Evolutionary conservation across 2,888 invertebrate species (phyloP).

Genomic region (Callosobruchus maculatus): DNA sequence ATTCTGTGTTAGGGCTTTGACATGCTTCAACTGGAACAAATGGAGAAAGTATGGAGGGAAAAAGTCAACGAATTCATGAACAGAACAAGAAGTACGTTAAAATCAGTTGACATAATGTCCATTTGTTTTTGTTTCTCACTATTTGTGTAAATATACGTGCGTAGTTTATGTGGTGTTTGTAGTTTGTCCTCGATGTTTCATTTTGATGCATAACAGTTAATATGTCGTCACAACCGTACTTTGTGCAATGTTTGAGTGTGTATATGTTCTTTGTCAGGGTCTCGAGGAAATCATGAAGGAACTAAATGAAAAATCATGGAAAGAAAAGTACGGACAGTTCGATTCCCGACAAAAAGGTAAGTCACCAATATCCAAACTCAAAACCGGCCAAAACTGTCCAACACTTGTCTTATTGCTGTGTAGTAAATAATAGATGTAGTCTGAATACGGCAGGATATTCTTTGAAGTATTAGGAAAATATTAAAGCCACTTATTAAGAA

Average conservation of each 20-base stretch:
- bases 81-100: slow-evolving; percentile 82
- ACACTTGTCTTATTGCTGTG: no score
- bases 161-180: slow-evolving; percentile 1
- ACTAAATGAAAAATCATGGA: slow-evolving; percentile 80
- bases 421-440: no score
- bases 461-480: no score
- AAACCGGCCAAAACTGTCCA: no score
- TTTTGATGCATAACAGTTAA: neutral
- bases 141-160: neutral
- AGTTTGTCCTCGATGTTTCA: neutral
- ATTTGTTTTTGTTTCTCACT: neutral
- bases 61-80: slow-evolving; percentile 82
- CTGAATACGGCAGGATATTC: no score
- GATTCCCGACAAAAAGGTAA: slow-evolving; percentile 86
- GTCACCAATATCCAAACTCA: slow-evolving; percentile 32
- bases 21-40: slow-evolving; percentile 70
- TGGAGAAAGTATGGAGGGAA: slow-evolving; percentile 85
- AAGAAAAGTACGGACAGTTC: slow-evolving; percentile 83
- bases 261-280: slow-evolving; percentile 59
- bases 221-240: slow-evolving; percentile 5
- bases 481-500: no score
- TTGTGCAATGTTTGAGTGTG: slow-evolving; percentile 31
- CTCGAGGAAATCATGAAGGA: slow-evolving; percentile 82
- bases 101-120: neutral
- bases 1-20: slow-evolving; percentile 68